Percentiles rank a stretch among this genome's conserved stretches.
Conservation (phyloP, 2,888 invertebrate species). For the Candidula unifasciata region DNA sequence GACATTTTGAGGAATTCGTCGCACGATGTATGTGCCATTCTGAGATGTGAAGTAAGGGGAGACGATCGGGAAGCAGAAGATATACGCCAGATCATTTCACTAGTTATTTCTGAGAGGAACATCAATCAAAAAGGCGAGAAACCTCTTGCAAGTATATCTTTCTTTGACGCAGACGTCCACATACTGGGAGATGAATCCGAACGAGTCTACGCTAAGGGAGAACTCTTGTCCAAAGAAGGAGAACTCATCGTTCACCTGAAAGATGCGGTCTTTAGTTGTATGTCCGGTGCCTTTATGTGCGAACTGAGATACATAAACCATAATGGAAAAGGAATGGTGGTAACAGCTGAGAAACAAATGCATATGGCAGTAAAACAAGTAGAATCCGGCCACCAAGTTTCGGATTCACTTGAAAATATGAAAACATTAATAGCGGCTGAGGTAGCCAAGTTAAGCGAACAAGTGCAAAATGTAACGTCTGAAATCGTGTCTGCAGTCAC, state of each 20-base stretch:
- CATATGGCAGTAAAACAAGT: not conserved
- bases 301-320: not conserved
- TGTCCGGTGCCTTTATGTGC: not conserved
- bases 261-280: not conserved
- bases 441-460: not conserved
- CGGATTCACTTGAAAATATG: not conserved
- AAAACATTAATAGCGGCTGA: not conserved
- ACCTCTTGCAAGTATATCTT: not conserved
- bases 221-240: not conserved
- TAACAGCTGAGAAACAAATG: not conserved
- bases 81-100: slow-evolving; percentile 10
- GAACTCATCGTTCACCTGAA: not conserved
- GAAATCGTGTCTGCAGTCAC: not conserved
- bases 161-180: not conserved
- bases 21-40: slow-evolving; percentile 1
- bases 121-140: not conserved
- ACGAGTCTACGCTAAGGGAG: not conserved
- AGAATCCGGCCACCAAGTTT: not conserved
- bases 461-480: not conserved
- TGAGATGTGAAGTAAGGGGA: not conserved
- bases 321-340: not conserved
- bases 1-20: slow-evolving; percentile 10
- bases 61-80: not conserved
- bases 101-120: not conserved
- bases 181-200: not conserved